Evolutionary conservation across 2,113 vertebrate species (phyloP).

Genomic region (Sciurus niger): DNA sequence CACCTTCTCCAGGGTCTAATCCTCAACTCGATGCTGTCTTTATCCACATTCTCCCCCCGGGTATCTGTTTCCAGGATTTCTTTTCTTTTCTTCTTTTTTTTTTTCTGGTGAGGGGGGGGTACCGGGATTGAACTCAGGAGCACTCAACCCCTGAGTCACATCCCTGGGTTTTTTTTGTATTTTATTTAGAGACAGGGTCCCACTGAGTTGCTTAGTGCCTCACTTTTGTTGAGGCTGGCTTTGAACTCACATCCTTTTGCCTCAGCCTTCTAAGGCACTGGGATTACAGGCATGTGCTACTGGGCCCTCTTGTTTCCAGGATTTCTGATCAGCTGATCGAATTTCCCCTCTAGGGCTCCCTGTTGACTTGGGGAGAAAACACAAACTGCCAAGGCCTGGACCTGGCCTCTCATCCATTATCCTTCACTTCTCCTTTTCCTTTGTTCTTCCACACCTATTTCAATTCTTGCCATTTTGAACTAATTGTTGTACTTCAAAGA

Average conservation of each 20-base stretch:
- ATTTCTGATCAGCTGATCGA: conserved; percentile 18
- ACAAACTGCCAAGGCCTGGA: not conserved
- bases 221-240: no score
- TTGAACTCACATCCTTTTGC: no score
- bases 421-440: not conserved
- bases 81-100: no score
- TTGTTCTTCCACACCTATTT: not conserved
- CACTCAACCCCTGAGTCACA: no score
- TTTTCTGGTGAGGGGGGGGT: no score
- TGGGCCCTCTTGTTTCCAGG: not conserved
- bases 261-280: no score
- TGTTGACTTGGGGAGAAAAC: conserved; percentile 12
- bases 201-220: no score
- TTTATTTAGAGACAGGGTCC: no score
- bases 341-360: not conserved
- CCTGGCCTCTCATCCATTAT: not conserved
- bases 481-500: not conserved
- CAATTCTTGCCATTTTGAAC: not conserved
- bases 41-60: not conserved
- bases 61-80: conserved; percentile 51
- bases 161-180: no score
- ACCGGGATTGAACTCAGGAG: no score
- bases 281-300: no score
- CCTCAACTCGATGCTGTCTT: not conserved
- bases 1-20: not conserved